A percentile compares a stretch with the other conserved stretches of the same genome.
phyloP scores from a whole-genome alignment of 2,797 vertebrate species.

The Moxostoma hubbsi region DNA sequence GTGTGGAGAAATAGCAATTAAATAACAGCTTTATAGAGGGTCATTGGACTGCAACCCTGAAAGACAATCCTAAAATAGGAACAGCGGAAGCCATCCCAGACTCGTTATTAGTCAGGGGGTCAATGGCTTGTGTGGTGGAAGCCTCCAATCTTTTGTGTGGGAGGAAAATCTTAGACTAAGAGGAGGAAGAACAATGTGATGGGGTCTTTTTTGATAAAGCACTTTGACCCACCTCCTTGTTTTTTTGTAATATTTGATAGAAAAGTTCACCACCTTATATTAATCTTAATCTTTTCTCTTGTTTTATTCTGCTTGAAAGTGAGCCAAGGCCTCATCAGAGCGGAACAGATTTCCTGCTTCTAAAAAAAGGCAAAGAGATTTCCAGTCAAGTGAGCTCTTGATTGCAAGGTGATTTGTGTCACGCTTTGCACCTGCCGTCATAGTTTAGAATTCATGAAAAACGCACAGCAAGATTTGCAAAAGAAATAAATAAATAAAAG shows the following conservation, averaged over 20 bases:
- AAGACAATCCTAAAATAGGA: slow-evolving; percentile 26
- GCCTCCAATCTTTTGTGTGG: neutral
- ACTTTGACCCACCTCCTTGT: no score
- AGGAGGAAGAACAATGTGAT: neutral
- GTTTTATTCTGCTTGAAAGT: slow-evolving; percentile 4
- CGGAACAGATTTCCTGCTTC: neutral
- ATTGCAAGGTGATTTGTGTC: slow-evolving; percentile 10
- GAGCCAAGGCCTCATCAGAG: slow-evolving; percentile 1
- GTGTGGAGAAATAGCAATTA: slow-evolving; percentile 54
- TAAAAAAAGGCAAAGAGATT: slow-evolving; percentile 28
- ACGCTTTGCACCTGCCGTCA: slow-evolving; percentile 4
- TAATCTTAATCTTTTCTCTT: neutral
- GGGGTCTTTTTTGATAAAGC: neutral
- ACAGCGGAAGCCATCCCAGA: slow-evolving; percentile 4
- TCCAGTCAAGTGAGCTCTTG: slow-evolving; percentile 31
- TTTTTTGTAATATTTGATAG: neutral
- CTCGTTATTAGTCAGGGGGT: slow-evolving; percentile 38
- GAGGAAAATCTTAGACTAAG: neutral
- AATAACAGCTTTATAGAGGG: slow-evolving; percentile 46
- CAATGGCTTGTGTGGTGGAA: neutral
- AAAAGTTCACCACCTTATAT: no score
- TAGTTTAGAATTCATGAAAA: neutral
- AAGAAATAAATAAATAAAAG: no score
- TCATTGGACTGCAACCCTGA: slow-evolving; percentile 24
- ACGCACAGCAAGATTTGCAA: neutral